Percentiles rank a stretch among this genome's conserved stretches.
These are phyloP conservation scores for Poeciliopsis prolifica DNA, from an alignment of 2,113 vertebrate genomes.

Conservation along the genomic window DNA sequence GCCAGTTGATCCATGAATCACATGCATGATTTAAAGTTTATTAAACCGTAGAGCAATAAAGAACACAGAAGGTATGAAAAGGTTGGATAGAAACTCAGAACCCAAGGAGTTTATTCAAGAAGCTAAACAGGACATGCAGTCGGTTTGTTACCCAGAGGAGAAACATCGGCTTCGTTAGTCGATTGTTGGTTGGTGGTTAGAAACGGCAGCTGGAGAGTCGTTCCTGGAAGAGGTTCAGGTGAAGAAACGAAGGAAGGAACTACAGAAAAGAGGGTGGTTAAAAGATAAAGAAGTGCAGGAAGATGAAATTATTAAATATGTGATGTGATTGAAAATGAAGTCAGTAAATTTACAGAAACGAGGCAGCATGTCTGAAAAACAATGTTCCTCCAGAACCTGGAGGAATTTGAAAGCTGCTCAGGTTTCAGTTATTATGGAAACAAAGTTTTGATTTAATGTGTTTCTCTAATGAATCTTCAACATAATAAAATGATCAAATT, in stretches of 20 bases:
- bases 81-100: background rate
- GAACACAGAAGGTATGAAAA: background rate
- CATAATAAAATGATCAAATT: background rate
- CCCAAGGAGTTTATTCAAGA: background rate
- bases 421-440: too few species aligned
- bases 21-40: background rate
- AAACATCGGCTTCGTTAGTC: conserved; percentile 44
- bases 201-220: conserved; percentile 4
- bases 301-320: background rate
- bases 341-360: background rate
- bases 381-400: background rate
- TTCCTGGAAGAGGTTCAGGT: conserved; percentile 16
- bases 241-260: background rate
- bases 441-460: background rate
- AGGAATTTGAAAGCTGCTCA: background rate
- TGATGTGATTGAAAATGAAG: background rate
- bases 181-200: conserved; percentile 33
- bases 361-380: background rate
- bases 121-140: background rate
- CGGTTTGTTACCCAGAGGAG: conserved; percentile 43
- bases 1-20: background rate
- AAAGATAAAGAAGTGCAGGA: background rate
- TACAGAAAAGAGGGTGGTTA: background rate
- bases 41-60: background rate
- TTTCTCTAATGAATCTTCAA: background rate